Evolutionary conservation across 2,797 vertebrate species (phyloP), one percentile per base, ranked within the genome.

Genomic region (Loris lydekkerianus): DNA sequence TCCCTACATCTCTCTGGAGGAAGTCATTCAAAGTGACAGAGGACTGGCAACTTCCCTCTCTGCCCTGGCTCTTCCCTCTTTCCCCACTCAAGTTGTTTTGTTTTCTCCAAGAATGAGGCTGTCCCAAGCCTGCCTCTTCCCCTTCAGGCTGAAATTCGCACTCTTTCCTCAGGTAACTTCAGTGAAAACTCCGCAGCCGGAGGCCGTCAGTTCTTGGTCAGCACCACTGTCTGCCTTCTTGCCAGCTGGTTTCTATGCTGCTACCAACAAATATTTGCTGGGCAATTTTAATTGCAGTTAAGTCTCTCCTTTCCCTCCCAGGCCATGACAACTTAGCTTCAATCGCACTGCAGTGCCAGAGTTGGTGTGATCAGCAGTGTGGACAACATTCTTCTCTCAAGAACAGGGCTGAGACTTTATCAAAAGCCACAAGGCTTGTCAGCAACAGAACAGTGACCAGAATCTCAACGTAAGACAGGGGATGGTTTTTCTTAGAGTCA

Each of bases 21-120:
- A 92, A 97, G 56, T 80, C 46, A 95, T 92, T 91, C 67, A 75
- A 95, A 61, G 37, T 10, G 10, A 49, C 85, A 70, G 77, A 72
- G 25, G 40, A 94, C 14, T 1, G 91, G 77, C 60, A 46, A 77
- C 83, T 91, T 91, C 76, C 86, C 86, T 75, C 76, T 77, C 3
- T 15, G 46, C 27, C 53, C 80, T 86, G 49, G 69, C 10, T 37
- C 60, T 85, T 88, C 70, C 69, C 37, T 92, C 40, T 85, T 29
- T 86, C 9, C 2, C 21, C 20, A 37, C 56, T 84, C 2, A 2
- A 58, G 10, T 69, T 91, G 10, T 73, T 93, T 73, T 90, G 34
- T 77, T 86, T 94, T 78, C 73, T 89, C 29, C 61, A 56, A 5
- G 13, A 65, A 27, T 34, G n/a, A 15, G 10, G 58, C 56, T 65